Evolutionary conservation across 2,888 invertebrate genomes (phyloP).

Genomic region (Pseudoips prasinana): DNA sequence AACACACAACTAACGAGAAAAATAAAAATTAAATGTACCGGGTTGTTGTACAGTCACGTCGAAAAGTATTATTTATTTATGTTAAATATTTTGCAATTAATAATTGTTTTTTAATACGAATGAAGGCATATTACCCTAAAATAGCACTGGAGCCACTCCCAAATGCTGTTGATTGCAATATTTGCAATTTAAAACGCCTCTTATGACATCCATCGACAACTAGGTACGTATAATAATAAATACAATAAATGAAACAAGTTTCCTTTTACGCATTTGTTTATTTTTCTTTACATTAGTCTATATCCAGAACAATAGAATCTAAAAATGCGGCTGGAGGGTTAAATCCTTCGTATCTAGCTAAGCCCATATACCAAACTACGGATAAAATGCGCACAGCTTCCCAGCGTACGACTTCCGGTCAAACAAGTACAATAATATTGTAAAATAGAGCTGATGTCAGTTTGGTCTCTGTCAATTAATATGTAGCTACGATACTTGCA

Average conservation of each 20-base stretch:
- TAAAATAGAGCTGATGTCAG: not conserved
- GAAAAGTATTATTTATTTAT: slow-evolving; percentile 9
- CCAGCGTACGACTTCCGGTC: slow-evolving; percentile 3
- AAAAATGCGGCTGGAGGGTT: slow-evolving; percentile 8
- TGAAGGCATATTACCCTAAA: slow-evolving; percentile 5
- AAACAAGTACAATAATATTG: slow-evolving; percentile 2
- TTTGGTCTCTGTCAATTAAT: slow-evolving; percentile 1
- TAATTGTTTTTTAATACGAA: slow-evolving; percentile 5
- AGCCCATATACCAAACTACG: slow-evolving; percentile 5
- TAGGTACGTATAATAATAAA: no score
- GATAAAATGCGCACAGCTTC: slow-evolving; percentile 3
- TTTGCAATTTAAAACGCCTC: slow-evolving; percentile 6
- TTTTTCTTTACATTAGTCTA: slow-evolving; percentile 4
- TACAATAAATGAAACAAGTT: no score
- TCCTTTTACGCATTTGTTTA: slow-evolving; percentile 6
- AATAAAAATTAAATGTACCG: slow-evolving; percentile 5
- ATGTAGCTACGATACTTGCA: slow-evolving; percentile 2
- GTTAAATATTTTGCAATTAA: slow-evolving; percentile 5
- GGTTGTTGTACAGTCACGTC: slow-evolving; percentile 7
- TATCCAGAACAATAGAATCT: slow-evolving; percentile 9
- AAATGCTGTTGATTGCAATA: slow-evolving; percentile 5
- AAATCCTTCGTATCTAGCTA: slow-evolving; percentile 9
- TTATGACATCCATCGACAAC: slow-evolving; percentile 4
- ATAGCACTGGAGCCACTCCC: slow-evolving; percentile 7
- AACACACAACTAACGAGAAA: slow-evolving; percentile 6